Conservation (phyloP, 2,888 invertebrate species). For the Nomada flava region DNA sequence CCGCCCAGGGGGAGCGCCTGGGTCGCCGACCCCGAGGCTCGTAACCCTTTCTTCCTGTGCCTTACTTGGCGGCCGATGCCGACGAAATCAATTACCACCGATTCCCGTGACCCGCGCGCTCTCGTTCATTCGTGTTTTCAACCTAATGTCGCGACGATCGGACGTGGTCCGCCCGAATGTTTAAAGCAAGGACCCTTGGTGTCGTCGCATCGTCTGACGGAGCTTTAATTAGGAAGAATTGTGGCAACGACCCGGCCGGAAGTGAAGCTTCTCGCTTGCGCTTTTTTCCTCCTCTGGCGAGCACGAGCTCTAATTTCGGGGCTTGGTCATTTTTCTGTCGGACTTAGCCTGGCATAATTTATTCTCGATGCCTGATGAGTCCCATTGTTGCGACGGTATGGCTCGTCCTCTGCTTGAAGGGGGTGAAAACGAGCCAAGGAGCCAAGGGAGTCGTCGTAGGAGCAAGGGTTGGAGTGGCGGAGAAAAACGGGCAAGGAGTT, state of each 20-base stretch:
- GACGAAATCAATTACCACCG: constrained; percentile 59
- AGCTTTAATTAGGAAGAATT: constrained; percentile 15
- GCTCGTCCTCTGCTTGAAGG: constrained; percentile 48
- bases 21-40: constrained; percentile 74
- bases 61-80: constrained; percentile 61
- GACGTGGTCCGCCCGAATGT: neutral
- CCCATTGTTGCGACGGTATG: constrained; percentile 75
- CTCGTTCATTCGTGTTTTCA: neutral
- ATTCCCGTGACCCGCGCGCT: constrained; percentile 29
- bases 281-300: neutral
- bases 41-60: constrained; percentile 70
- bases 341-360: constrained; percentile 76
- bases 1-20: constrained; percentile 68
- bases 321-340: constrained; percentile 76
- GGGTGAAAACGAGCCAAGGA: constrained; percentile 66
- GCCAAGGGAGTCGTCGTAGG: constrained; percentile 11
- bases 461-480: constrained; percentile 50
- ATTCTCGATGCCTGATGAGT: constrained; percentile 81
- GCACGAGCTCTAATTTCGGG: constrained; percentile 60
- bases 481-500: constrained; percentile 61
- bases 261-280: constrained; percentile 3
- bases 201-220: neutral
- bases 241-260: constrained; percentile 8
- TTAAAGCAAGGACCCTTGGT: neutral
- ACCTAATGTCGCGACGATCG: too few species aligned